Evolutionary conservation across 92 coral and sea anemone species (phyloP), one percentile per base, ranked within the genome.

Genomic region (Epizoanthus illoricatus): DNA sequence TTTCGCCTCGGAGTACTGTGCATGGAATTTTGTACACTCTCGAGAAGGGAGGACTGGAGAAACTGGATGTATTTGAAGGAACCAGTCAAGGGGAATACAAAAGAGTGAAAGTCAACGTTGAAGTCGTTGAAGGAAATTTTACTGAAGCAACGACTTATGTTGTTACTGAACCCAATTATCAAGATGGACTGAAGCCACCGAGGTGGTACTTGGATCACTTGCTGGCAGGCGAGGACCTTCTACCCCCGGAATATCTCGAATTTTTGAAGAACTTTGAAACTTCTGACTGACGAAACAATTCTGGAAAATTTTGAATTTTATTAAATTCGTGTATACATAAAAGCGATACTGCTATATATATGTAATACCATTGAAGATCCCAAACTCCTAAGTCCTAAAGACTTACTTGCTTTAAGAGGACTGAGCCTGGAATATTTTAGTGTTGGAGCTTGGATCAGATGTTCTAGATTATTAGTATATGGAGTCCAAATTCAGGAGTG

Each of bases 11-110:
- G 33, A 91, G 89, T 15, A 86, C 65, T 3, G 97, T 91, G 4
- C 89, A 85, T 79, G 97, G 97, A 47, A 94, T 90, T 1, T 81
- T 93, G 23, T 93, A 93, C 63, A 84, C 90, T 7, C 65, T 93
- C 19, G 88, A 88, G 41, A 70, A 89, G 23, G 97, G 97, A 17
- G 97, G 97, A 18, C 88, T 93, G 5, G 90, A 81, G 1, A 87
- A 82, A 73, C 90, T 93, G 5, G 97, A 93, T 70, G 87, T 84
- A 17, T 93, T 93, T 74, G 97, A 93, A 82, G 73, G 80, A 86
- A 90, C 90, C 9, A 85, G 67, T 9, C 7, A 80, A 70, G 97
- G 94, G 39, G 84, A 89, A 21, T 93, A 93, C 61, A 76, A 74
- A 28, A 87, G 97, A 41, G 23, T 68, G 7, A 24, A 40, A 20